Percentiles rank a stretch among this genome's conserved stretches.
Evolutionary conservation across 2,797 vertebrate species (phyloP).

Genomic region (Lagocephalus sceleratus): DNA sequence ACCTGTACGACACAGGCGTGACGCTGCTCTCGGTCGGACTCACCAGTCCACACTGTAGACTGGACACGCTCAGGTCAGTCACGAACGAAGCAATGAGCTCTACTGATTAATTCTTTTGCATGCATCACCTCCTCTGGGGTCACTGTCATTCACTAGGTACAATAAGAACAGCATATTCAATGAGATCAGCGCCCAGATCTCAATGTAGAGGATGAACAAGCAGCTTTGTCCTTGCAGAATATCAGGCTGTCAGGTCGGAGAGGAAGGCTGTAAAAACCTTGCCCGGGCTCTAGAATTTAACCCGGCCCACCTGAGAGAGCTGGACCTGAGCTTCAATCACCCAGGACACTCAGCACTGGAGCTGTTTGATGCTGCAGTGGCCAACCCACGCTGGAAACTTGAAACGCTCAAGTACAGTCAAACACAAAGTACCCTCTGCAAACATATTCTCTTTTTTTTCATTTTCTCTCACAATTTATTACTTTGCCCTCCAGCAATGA

Average conservation of each 20-base stretch:
- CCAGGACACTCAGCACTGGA: background rate
- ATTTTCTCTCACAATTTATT: background rate
- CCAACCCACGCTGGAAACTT: background rate
- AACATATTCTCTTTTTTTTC: background rate
- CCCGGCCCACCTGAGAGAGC: background rate
- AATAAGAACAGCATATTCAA: no score
- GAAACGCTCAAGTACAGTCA: constrained; percentile 1
- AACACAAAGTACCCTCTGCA: background rate
- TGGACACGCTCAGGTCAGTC: constrained; percentile 30
- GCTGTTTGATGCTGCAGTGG: background rate
- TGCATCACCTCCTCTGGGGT: no score
- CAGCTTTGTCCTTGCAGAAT: constrained; percentile 9
- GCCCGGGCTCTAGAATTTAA: background rate
- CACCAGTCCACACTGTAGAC: constrained; percentile 11
- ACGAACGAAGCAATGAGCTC: no score
- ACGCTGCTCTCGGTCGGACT: constrained; percentile 23
- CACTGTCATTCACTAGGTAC: no score
- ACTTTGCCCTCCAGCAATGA: constrained; percentile 13
- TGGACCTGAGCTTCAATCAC: constrained; percentile 7
- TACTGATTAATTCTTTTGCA: background rate
- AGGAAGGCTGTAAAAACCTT: background rate
- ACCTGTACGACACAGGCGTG: constrained; percentile 16
- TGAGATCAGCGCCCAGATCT: background rate
- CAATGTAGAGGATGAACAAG: no score
- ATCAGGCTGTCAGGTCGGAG: constrained; percentile 4